Percentiles rank a stretch among this genome's conserved stretches.
Conservation (phyloP, 2,113 vertebrate species). For the Rhodinocichla rosea region DNA sequence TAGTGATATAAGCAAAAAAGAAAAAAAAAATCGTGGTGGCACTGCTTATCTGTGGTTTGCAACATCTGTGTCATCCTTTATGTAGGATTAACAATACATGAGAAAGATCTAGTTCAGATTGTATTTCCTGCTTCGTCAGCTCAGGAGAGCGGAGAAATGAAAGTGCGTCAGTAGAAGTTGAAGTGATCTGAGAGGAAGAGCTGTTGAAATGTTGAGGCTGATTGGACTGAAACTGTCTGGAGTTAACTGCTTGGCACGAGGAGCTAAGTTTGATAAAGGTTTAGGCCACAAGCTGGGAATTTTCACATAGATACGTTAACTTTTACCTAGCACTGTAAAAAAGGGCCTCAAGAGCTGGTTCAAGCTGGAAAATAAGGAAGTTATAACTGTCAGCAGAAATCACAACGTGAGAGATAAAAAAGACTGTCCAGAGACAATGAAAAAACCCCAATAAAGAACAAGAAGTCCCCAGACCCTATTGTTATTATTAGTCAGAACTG, state of each 20-base stretch:
- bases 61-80: neutral
- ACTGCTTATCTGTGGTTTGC: neutral
- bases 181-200: neutral
- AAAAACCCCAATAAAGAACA: neutral
- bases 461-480: neutral
- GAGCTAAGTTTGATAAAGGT: neutral
- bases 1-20: neutral
- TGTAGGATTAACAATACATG: neutral
- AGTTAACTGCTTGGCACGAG: neutral
- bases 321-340: neutral
- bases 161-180: neutral
- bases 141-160: neutral
- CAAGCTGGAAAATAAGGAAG: neutral
- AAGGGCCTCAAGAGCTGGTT: neutral
- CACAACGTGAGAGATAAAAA: neutral
- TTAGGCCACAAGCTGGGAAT: neutral
- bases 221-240: neutral
- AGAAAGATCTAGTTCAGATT: slow-evolving; percentile 5
- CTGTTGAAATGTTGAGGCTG: neutral
- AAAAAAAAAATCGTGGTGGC: neutral
- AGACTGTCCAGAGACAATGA: no score
- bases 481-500: neutral
- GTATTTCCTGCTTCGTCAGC: neutral
- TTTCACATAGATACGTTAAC: neutral
- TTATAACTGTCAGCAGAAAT: neutral